Conservation (phyloP, 1,140 invertebrate genomes). For the Drosophila ambigua region DNA sequence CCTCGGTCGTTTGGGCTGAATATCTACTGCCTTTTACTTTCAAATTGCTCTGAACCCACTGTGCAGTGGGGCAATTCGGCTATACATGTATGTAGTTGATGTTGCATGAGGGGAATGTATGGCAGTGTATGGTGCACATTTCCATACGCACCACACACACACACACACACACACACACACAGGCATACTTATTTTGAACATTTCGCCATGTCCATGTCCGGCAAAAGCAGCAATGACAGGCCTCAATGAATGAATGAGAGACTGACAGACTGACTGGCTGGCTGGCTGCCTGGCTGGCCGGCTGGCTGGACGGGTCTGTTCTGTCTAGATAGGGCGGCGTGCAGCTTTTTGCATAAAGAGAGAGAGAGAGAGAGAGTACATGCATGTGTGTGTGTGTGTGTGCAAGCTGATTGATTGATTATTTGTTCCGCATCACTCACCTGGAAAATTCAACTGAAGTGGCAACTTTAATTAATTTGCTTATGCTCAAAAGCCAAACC, state of each 20-base stretch:
- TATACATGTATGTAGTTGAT: conserved; percentile 34
- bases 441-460: conserved; percentile 84
- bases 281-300: conserved; percentile 36
- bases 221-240: conserved; percentile 58
- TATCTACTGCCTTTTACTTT: not conserved
- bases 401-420: conserved; percentile 82
- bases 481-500: conserved; percentile 52
- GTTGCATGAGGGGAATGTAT: conserved; percentile 26
- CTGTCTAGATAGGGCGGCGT: conserved; percentile 70
- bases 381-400: conserved; percentile 25
- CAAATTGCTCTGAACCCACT: conserved; percentile 10
- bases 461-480: conserved; percentile 84
- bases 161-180: conserved; percentile 19
- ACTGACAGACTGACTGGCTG: conserved; percentile 35
- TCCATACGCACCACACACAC: conserved; percentile 57
- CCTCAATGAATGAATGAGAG: conserved; percentile 39
- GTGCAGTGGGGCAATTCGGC: conserved; percentile 43
- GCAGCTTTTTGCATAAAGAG: conserved; percentile 42
- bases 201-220: conserved; percentile 66
- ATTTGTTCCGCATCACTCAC: conserved; percentile 83
- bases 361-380: too few species aligned
- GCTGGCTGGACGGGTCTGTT: conserved; percentile 55
- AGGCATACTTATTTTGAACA: conserved; percentile 78
- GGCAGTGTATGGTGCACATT: conserved; percentile 52
- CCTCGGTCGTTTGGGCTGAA: too few species aligned